Evolutionary conservation across 2,888 invertebrate genomes (phyloP).

Genomic region (Drosophila greeni): DNA sequence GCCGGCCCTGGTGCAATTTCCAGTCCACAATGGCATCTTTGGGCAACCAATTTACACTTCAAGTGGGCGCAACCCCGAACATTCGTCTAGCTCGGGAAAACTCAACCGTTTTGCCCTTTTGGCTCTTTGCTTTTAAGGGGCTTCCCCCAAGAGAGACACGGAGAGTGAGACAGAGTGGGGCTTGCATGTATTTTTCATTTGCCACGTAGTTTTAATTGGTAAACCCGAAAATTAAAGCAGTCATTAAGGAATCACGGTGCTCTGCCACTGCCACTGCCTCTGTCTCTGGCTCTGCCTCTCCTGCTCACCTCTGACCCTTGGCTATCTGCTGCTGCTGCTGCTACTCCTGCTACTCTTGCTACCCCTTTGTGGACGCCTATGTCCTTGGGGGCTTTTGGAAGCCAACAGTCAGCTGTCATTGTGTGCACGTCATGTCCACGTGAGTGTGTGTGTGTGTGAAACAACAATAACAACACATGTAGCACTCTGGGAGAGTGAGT

Average conservation of each 20-base stretch:
- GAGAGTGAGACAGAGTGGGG: background rate
- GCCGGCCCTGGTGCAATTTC: conserved; percentile 20
- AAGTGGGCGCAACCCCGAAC: conserved; percentile 34
- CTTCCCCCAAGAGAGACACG: conserved; percentile 9
- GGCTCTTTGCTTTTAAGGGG: conserved; percentile 2
- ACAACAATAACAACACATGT: conserved; percentile 52
- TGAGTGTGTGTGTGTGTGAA: conserved; percentile 50
- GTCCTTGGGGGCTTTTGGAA: conserved; percentile 72
- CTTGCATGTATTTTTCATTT: conserved; percentile 68
- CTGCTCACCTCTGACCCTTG: conserved; percentile 18
- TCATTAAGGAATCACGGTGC: conserved; percentile 73
- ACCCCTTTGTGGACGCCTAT: conserved; percentile 60
- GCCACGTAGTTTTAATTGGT: conserved; percentile 74
- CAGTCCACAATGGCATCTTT: conserved; percentile 42
- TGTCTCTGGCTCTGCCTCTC: background rate
- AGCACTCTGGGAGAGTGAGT: conserved; percentile 20
- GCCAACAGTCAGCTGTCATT: conserved; percentile 75
- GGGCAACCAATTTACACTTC: conserved; percentile 47
- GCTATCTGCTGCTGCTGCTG: conserved; percentile 1
- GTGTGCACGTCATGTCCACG: conserved; percentile 71
- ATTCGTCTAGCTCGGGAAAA: conserved; percentile 24
- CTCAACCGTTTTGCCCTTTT: conserved; percentile 3
- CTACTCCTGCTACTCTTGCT: background rate
- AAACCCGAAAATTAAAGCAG: conserved; percentile 73
- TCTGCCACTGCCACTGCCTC: conserved; percentile 5